phyloP scores from a whole-genome alignment of 2,888 invertebrate species.

The Drosophila acutilabella region DNA sequence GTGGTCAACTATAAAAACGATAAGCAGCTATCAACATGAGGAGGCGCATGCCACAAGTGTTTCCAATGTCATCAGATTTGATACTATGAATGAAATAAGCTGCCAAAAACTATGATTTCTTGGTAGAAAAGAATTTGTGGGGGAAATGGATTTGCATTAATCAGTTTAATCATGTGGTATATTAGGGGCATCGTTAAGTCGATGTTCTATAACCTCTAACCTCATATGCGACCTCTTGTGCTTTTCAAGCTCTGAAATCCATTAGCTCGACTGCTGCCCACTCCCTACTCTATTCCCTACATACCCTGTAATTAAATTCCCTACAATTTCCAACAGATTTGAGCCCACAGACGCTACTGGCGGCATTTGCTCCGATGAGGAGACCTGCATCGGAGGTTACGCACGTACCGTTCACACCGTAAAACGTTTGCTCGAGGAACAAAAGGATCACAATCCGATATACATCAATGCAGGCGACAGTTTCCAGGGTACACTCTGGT shows the following conservation, averaged over 20 bases:
- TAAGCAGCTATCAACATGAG: conserved; percentile 16
- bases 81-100: neutral
- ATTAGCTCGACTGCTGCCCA: too few relatives aligned
- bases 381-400: conserved; percentile 89
- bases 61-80: conserved; percentile 13
- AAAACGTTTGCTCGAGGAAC: conserved; percentile 84
- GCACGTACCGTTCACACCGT: conserved; percentile 88
- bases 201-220: too few relatives aligned
- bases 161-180: neutral
- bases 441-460: conserved; percentile 87
- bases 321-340: conserved; percentile 85
- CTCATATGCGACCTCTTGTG: too few relatives aligned
- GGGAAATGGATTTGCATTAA: too few relatives aligned
- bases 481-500: conserved; percentile 95
- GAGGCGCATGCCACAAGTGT: conserved; percentile 17
- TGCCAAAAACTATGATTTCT: neutral
- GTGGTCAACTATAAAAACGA: conserved; percentile 16
- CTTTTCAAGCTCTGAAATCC: too few relatives aligned
- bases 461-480: conserved; percentile 93
- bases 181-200: too few relatives aligned
- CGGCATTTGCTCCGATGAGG: conserved; percentile 86
- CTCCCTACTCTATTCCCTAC: too few relatives aligned
- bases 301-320: too few relatives aligned
- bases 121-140: neutral
- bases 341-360: conserved; percentile 87